phyloP scores from a whole-genome alignment of 2,113 vertebrate species.

The Notothenia coriiceps region DNA sequence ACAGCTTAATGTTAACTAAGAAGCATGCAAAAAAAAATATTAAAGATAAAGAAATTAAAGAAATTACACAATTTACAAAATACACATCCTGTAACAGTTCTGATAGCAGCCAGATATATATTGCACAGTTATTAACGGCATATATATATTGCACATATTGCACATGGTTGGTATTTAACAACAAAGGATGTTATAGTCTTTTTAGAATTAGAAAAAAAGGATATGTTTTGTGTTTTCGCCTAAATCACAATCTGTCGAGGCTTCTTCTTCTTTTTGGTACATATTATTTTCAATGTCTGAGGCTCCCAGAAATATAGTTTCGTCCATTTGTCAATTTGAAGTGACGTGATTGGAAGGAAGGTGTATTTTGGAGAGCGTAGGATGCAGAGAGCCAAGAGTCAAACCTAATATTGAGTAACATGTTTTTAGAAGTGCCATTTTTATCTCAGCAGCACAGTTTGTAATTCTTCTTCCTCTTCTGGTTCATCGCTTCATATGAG shows the following conservation, averaged over 20 bases:
- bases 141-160: too few relatives aligned
- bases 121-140: too few relatives aligned
- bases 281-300: neutral
- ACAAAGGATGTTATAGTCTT: too few relatives aligned
- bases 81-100: too few relatives aligned
- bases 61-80: too few relatives aligned
- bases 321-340: constrained; percentile 59
- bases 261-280: neutral
- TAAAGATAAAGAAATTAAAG: too few relatives aligned
- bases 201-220: too few relatives aligned
- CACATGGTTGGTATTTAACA: too few relatives aligned
- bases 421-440: constrained; percentile 73
- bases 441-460: constrained; percentile 62
- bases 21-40: too few relatives aligned
- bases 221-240: neutral
- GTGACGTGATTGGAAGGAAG: constrained; percentile 58
- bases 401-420: constrained; percentile 66
- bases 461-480: constrained; percentile 47
- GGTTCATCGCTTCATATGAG: constrained; percentile 27
- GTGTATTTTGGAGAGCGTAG: constrained; percentile 69
- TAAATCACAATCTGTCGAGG: neutral
- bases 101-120: too few relatives aligned
- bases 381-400: constrained; percentile 68
- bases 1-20: too few relatives aligned
- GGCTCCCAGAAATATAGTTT: constrained; percentile 37